Evolutionary conservation across 2,797 vertebrate genomes (phyloP).

Genomic region (Coranthus polyacanthus): DNA sequence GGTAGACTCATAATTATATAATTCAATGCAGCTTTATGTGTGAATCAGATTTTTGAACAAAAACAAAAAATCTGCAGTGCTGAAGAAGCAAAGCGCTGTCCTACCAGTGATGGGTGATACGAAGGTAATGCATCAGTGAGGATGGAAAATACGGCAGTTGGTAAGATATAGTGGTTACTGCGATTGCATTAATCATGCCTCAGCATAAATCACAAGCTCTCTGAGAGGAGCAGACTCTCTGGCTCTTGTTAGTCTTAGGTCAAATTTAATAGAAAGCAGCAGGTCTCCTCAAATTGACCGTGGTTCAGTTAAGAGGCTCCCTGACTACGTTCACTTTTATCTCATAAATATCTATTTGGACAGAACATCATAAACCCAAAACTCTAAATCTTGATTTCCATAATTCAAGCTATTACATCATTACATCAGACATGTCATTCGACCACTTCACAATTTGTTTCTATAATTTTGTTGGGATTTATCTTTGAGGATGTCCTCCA

Average conservation of each 20-base stretch:
- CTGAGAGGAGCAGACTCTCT: slow-evolving; percentile 44
- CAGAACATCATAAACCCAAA: slow-evolving; percentile 27
- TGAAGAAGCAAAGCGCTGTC: slow-evolving; percentile 20
- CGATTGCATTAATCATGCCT: slow-evolving; percentile 64
- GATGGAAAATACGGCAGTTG: slow-evolving; percentile 49
- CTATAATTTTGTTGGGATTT: slow-evolving; percentile 1
- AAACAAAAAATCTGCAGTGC: background rate
- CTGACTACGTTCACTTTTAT: slow-evolving; percentile 38
- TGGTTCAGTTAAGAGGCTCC: slow-evolving; percentile 48
- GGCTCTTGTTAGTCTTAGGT: slow-evolving; percentile 65
- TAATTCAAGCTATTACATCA: slow-evolving; percentile 16
- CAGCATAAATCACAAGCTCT: slow-evolving; percentile 69
- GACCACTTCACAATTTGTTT: slow-evolving; percentile 8
- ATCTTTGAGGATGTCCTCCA: slow-evolving; percentile 18
- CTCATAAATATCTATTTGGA: slow-evolving; percentile 57
- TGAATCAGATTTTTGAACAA: slow-evolving; percentile 26
- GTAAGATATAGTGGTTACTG: slow-evolving; percentile 40
- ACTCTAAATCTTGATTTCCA: slow-evolving; percentile 29
- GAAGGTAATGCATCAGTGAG: slow-evolving; percentile 32
- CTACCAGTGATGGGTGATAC: slow-evolving; percentile 17
- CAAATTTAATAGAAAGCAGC: slow-evolving; percentile 79
- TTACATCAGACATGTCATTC: slow-evolving; percentile 17
- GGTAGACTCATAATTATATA: slow-evolving; percentile 17
- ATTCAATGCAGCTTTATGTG: slow-evolving; percentile 17
- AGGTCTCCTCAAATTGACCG: slow-evolving; percentile 58